Conservation (phyloP, 2,797 vertebrate genomes). For the Enteromius radiatus region DNA sequence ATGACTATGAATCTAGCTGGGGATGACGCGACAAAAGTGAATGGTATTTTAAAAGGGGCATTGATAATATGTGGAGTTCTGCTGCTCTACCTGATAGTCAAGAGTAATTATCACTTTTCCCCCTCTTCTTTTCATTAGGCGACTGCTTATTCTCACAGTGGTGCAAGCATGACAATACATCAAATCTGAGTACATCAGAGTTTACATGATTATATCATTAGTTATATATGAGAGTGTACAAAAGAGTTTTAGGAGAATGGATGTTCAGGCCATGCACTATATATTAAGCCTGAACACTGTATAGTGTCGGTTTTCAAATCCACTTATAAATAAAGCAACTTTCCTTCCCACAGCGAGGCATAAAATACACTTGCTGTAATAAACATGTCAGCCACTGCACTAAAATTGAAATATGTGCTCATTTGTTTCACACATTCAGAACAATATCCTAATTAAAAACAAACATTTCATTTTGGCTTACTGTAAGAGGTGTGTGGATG, state of each 20-base stretch:
- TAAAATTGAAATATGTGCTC: conserved; percentile 23
- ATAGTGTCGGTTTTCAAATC: conserved; percentile 2
- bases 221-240: conserved; percentile 58
- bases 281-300: conserved; percentile 6
- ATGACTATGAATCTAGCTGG: conserved; percentile 42
- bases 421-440: conserved; percentile 30
- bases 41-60: conserved; percentile 62
- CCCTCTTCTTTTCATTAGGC: conserved; percentile 44
- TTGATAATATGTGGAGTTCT: conserved; percentile 47
- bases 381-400: conserved; percentile 46
- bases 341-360: not conserved
- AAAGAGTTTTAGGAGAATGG: conserved; percentile 26
- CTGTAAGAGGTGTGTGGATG: not conserved
- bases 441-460: conserved; percentile 38
- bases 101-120: conserved; percentile 29
- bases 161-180: conserved; percentile 38
- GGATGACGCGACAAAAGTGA: conserved; percentile 37
- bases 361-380: conserved; percentile 37
- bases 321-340: not conserved
- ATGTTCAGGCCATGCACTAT: conserved; percentile 11
- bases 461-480: not conserved
- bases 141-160: conserved; percentile 45
- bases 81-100: conserved; percentile 46
- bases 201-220: conserved; percentile 47
- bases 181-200: conserved; percentile 42